Base-by-base conservation (phyloP, 2,797 vertebrate genomes). In the Pangasius larnaudii region DNA sequence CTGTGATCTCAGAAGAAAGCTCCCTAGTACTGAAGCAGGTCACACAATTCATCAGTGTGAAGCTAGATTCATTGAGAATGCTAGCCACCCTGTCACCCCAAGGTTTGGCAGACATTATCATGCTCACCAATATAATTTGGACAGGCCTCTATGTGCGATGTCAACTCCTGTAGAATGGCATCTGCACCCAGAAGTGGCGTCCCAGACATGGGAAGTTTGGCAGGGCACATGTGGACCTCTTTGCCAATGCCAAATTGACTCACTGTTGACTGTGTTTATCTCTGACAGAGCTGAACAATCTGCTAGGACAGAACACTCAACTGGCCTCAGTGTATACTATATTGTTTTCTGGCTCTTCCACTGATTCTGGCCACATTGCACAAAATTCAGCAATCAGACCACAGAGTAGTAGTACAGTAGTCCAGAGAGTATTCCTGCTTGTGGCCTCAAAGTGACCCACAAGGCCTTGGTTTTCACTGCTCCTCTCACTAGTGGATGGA, bases 221-320 rank as follows among this genome's bases (percentile, higher is more conserved):
- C 78, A 81, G 2, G 78, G 22, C 33, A 61, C 19, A 81, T 81
- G 33, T 81, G 36, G 22, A 81, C 11, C 11, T 61, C 36, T 81
- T 39, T 27, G 11, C 22, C 16, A 11, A 80, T 39, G 78, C 56
- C 53, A 59, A 80, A 80, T 7, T 39, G 33, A 80, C 33, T 80
- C 39, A 63, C 36, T 59, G 22, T 59, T 80, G 53, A 80, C 33
- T 82, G 59, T 46, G 59, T 46, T 82, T 63, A 83, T 83, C 59
- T 65, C 27, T 82, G 24, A 39, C 58, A 19, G 58, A 63, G 39
- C 39, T 82, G 39, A 82, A 46, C 39, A 82, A 46, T 49, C 59
- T 83, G 39, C n/a, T 18, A 65, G 39, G 81, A 51, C 42, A 67
- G 42, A 61, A 19, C 59, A 65, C 30, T 33, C 13, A 30, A 65